Conservation (phyloP, 2,113 vertebrate species). For the Cynopterus brachyotis region DNA sequence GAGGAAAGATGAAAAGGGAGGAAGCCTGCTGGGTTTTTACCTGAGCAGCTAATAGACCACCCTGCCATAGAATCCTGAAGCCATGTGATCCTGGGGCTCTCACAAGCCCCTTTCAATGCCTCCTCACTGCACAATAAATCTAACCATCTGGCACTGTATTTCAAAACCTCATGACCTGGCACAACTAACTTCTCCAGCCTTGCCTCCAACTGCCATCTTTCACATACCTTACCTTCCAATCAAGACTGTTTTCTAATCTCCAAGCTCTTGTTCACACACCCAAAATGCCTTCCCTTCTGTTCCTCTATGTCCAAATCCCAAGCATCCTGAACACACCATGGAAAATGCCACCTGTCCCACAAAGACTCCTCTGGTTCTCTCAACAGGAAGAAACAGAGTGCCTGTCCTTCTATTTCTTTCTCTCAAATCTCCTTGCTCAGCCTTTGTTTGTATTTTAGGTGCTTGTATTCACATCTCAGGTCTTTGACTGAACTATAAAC, state of each 20-base stretch:
- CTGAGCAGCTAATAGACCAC: neutral
- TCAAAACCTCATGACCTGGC: neutral
- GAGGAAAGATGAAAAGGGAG: neutral
- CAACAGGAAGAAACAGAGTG: neutral
- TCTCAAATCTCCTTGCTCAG: neutral
- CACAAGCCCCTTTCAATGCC: neutral
- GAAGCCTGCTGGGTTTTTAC: neutral
- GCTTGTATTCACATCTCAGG: neutral
- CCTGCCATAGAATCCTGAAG: neutral
- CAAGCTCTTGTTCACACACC: neutral
- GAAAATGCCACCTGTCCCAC: neutral
- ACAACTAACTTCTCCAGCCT: neutral
- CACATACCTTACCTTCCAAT: neutral
- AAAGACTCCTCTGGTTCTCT: neutral
- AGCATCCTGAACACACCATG: neutral
- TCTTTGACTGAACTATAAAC: neutral
- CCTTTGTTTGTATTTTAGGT: neutral
- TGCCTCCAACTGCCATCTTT: neutral
- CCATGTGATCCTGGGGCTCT: neutral
- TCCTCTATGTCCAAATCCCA: neutral
- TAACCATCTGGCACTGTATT: neutral
- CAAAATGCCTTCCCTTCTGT: neutral
- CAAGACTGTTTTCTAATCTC: neutral
- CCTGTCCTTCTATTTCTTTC: neutral
- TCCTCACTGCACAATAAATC: neutral